These are phyloP conservation scores for Scortum barcoo DNA, from an alignment of 2,113 vertebrate genomes.

Conservation along the genomic window DNA sequence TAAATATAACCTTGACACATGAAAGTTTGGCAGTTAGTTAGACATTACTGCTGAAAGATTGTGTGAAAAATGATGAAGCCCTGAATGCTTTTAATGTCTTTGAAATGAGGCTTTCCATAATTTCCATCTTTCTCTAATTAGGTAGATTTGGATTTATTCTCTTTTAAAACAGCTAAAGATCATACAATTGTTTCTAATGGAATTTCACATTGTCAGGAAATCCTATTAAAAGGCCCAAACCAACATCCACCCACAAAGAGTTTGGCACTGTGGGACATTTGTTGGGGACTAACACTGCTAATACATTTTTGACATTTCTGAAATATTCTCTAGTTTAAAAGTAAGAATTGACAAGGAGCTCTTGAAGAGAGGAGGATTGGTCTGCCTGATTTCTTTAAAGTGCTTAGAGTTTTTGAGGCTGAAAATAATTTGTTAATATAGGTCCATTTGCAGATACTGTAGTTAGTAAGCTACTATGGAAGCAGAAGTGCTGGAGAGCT, in stretches of 20 bases:
- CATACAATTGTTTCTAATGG: not conserved
- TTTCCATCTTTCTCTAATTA: not conserved
- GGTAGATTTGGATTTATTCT: not conserved
- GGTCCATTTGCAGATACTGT: not conserved
- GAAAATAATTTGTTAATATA: constrained; percentile 9
- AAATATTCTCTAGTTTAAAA: not conserved
- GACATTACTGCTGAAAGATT: not conserved
- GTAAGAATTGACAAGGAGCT: not conserved
- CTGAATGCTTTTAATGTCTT: constrained; percentile 22
- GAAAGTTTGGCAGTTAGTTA: not conserved
- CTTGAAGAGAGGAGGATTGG: not conserved
- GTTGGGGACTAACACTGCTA: not conserved
- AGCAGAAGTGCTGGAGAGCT: not conserved
- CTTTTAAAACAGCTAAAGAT: not conserved
- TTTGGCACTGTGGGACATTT: not conserved
- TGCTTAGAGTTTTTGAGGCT: not conserved
- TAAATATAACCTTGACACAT: not conserved
- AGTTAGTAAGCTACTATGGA: not conserved
- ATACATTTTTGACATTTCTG: not conserved
- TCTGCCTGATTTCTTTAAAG: not conserved
- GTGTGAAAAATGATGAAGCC: not conserved
- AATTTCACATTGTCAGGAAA: not conserved
- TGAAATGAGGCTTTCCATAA: not conserved
- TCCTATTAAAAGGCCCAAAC: not conserved
- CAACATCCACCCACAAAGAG: not conserved